Base-by-base conservation (phyloP, 2,113 vertebrate genomes). In the Spermophilus dauricus region DNA sequence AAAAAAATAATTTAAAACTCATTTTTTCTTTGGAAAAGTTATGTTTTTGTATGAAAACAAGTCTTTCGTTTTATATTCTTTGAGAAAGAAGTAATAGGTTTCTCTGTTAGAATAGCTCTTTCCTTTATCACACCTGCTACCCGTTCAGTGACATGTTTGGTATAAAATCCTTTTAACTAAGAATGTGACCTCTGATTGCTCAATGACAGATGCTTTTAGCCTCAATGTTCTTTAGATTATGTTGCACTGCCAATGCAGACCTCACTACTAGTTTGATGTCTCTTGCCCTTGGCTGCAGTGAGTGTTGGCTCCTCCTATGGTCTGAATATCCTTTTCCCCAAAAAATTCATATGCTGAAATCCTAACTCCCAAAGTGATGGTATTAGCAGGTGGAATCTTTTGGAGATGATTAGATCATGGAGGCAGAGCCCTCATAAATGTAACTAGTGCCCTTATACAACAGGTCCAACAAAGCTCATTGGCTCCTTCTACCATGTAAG, bases 151-250 rank as follows among this genome's bases (percentile, higher is more conserved):
- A 58, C 70, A 39, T 83, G 3, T 83, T 61, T 77, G 39, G 16
- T 69, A 69, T 94, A 77, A 83, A 94, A 72, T 28, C 61, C 61
- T 96, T 86, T 83, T 77, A 70, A 75, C 39, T 83, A n/a, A 18
- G 58, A 48, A 77, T 39, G 18, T 82, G 61, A 34, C 2, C 61
- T 88, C 77, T 82, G 82, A 82, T 3, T 63, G 11, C 61, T 77
- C 34, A 77, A 30, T 48, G 51, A 42, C 34, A n/a, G 67, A 69
- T 37, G 45, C 2, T 88, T 95, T 83, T 42, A 69, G 76, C 32
- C 45, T 75, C n/a, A 51, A 69, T 61, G 11, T 61, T 94, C 42
- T 42, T 14, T 30, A 75, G 34, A 67, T 58, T 28, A 70, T 42
- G 16, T 69, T 81, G 26, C 69, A 76, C 17, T 87, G 30, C 45